These are phyloP conservation scores for Urophycis tenuis DNA, from an alignment of 2,797 vertebrate species.

Conservation along the genomic window DNA sequence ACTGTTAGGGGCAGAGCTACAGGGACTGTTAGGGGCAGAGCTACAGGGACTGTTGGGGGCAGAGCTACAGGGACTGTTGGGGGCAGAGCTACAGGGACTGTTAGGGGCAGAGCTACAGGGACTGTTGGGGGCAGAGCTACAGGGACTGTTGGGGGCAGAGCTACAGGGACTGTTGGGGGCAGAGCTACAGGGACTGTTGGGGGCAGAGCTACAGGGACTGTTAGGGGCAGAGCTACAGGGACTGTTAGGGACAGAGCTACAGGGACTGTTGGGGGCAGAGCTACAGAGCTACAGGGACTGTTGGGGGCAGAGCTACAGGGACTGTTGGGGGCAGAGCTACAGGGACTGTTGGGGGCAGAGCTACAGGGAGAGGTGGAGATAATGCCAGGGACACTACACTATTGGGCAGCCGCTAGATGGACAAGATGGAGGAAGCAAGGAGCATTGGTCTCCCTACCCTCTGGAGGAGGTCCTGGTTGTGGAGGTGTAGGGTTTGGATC, in stretches of 20 bases:
- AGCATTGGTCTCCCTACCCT: conserved; percentile 44
- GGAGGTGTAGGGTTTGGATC: conserved; percentile 41
- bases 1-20: no score
- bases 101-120: no score
- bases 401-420: neutral
- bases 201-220: no score
- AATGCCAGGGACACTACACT: neutral
- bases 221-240: no score
- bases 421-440: neutral
- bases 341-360: neutral
- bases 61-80: no score
- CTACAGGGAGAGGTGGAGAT: neutral
- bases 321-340: neutral
- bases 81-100: no score
- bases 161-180: no score
- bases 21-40: no score
- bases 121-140: no score
- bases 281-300: neutral
- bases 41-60: no score
- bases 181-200: no score
- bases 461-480: conserved; percentile 59
- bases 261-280: neutral
- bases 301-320: neutral
- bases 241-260: neutral
- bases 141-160: no score